phyloP scores from a whole-genome alignment of 2,888 invertebrate genomes.

The Dichetophora obliterata region DNA sequence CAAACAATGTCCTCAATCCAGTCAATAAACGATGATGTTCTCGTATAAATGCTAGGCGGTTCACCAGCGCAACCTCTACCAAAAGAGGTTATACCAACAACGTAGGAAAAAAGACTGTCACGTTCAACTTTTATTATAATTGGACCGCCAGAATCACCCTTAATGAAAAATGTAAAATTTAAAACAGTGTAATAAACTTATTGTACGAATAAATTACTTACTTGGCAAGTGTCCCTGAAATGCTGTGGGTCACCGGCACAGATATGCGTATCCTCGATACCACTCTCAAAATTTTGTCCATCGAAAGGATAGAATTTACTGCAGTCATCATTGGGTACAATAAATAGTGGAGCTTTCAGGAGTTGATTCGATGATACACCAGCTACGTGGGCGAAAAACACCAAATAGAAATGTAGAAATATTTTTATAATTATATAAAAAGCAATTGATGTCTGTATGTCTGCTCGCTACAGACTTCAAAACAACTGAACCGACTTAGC shows the following conservation, averaged over 20 bases:
- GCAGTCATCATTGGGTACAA: slow-evolving; percentile 45
- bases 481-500: too few species aligned
- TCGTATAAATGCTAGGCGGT: slow-evolving; percentile 60
- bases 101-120: slow-evolving; percentile 40
- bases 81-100: slow-evolving; percentile 52
- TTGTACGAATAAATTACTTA: slow-evolving; percentile 35
- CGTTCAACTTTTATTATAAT: slow-evolving; percentile 48
- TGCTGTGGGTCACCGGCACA: slow-evolving; percentile 50
- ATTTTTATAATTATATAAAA: background rate
- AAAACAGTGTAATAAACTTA: background rate
- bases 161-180: too few species aligned
- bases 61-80: slow-evolving; percentile 59
- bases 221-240: slow-evolving; percentile 49
- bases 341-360: slow-evolving; percentile 44
- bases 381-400: slow-evolving; percentile 31
- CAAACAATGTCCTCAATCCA: slow-evolving; percentile 62
- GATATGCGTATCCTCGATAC: slow-evolving; percentile 46
- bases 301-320: slow-evolving; percentile 41
- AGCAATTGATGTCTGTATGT: too few species aligned
- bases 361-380: slow-evolving; percentile 44
- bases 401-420: background rate
- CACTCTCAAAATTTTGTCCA: slow-evolving; percentile 28
- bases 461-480: too few species aligned
- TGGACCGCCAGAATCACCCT: slow-evolving; percentile 53
- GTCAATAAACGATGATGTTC: slow-evolving; percentile 58